phyloP scores from a whole-genome alignment of 2,888 invertebrate species.

The Pediacus dermestoides region DNA sequence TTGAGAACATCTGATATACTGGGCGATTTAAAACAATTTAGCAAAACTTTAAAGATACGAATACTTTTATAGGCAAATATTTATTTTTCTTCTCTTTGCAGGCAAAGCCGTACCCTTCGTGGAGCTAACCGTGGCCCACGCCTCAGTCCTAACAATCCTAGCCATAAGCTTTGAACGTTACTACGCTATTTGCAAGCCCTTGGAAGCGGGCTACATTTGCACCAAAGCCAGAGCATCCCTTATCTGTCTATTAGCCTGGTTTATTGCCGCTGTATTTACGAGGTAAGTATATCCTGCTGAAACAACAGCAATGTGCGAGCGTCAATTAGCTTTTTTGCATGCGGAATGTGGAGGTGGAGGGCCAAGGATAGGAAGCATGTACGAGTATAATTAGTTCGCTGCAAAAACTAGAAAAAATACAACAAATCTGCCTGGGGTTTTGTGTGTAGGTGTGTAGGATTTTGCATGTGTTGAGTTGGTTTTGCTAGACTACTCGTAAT shows the following conservation, averaged over 20 bases:
- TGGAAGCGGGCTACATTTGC: slow-evolving; percentile 85
- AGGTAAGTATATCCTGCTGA: slow-evolving; percentile 60
- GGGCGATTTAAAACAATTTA: no score
- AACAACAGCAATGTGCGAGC: background rate
- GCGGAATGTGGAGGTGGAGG: no score
- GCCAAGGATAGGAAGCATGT: no score
- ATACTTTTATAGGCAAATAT: no score
- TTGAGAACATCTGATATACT: no score
- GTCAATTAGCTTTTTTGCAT: background rate
- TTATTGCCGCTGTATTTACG: slow-evolving; percentile 78
- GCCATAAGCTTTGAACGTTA: slow-evolving; percentile 89
- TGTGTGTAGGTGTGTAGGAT: no score
- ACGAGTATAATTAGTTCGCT: no score
- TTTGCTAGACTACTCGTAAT: no score
- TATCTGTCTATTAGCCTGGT: slow-evolving; percentile 81
- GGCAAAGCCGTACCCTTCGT: slow-evolving; percentile 91
- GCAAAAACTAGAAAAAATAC: no score
- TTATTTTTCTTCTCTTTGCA: slow-evolving; percentile 49
- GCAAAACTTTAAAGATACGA: no score
- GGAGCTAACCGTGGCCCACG: slow-evolving; percentile 87
- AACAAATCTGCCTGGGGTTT: no score
- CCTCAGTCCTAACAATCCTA: slow-evolving; percentile 87
- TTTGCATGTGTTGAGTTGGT: no score
- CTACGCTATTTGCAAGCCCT: slow-evolving; percentile 85
- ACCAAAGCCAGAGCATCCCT: slow-evolving; percentile 80